phyloP scores from a whole-genome alignment of 2,113 vertebrate species.

The Perccottus glenii region DNA sequence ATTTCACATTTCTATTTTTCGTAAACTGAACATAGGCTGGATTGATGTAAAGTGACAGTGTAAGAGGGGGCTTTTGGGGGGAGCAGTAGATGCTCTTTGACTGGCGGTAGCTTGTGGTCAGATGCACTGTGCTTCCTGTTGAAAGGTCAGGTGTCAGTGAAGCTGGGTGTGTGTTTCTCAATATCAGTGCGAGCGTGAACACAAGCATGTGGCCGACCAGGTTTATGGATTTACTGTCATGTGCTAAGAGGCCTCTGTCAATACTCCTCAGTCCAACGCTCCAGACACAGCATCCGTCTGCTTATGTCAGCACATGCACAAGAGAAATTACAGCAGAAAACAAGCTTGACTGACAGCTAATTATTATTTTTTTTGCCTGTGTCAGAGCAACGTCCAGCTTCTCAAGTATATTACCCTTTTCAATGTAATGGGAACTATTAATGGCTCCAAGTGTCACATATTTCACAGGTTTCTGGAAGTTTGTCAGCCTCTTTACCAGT shows the following conservation, averaged over 20 bases:
- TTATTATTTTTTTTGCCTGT: background rate
- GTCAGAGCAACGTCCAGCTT: background rate
- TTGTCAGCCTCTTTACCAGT: background rate
- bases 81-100: conserved; percentile 35
- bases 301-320: conserved; percentile 27
- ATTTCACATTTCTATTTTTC: no score
- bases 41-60: conserved; percentile 18
- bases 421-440: background rate
- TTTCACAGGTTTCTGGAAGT: background rate
- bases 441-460: background rate
- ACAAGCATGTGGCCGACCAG: conserved; percentile 18
- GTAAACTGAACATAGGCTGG: no score
- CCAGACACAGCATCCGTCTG: no score
- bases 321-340: conserved; percentile 14
- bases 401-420: background rate
- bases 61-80: no score
- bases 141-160: conserved; percentile 60
- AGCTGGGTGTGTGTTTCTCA: background rate
- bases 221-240: conserved; percentile 65
- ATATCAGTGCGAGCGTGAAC: conserved; percentile 7
- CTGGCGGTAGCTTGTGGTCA: conserved; percentile 58
- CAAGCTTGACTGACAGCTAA: background rate
- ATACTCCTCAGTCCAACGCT: conserved; percentile 32
- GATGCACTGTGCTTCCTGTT: conserved; percentile 44
- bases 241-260: conserved; percentile 48